Conservation (phyloP, 2,797 vertebrate species). For the Yasuhikotakia modesta region DNA sequence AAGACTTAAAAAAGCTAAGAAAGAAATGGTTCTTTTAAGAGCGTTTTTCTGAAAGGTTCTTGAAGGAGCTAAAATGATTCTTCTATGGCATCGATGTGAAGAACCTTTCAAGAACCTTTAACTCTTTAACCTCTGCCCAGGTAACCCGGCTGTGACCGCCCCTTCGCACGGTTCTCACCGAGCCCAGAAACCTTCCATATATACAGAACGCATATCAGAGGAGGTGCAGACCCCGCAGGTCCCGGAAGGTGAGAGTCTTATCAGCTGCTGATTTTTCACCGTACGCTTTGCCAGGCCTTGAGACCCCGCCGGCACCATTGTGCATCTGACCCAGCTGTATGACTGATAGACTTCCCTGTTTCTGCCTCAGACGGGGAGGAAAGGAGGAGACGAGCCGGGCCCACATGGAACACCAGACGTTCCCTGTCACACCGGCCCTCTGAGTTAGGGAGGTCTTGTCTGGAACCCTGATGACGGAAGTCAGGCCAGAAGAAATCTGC, state of each 20-base stretch:
- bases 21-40: too few relatives aligned
- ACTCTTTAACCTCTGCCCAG: background rate
- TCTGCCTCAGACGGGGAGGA: slow-evolving; percentile 69
- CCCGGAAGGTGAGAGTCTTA: slow-evolving; percentile 81
- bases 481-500: slow-evolving; percentile 73
- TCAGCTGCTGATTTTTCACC: slow-evolving; percentile 76
- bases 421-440: slow-evolving; percentile 54
- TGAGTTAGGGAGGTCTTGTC: slow-evolving; percentile 58
- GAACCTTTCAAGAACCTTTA: background rate
- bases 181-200: slow-evolving; percentile 48
- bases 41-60: too few relatives aligned
- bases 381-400: slow-evolving; percentile 74
- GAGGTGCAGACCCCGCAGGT: slow-evolving; percentile 67
- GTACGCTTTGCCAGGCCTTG: slow-evolving; percentile 68
- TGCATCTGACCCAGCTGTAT: slow-evolving; percentile 76
- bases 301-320: slow-evolving; percentile 75
- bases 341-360: slow-evolving; percentile 79
- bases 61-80: too few relatives aligned
- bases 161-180: slow-evolving; percentile 31
- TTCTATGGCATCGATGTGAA: too few relatives aligned
- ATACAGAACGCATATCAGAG: slow-evolving; percentile 66
- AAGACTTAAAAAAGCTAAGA: too few relatives aligned
- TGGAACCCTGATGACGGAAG: slow-evolving; percentile 69
- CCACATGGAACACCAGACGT: slow-evolving; percentile 56
- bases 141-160: slow-evolving; percentile 2